Percentiles rank a stretch among this genome's conserved stretches.
Evolutionary conservation across 2,113 vertebrate species (phyloP).

Genomic region (Alexandromys fortis): DNA sequence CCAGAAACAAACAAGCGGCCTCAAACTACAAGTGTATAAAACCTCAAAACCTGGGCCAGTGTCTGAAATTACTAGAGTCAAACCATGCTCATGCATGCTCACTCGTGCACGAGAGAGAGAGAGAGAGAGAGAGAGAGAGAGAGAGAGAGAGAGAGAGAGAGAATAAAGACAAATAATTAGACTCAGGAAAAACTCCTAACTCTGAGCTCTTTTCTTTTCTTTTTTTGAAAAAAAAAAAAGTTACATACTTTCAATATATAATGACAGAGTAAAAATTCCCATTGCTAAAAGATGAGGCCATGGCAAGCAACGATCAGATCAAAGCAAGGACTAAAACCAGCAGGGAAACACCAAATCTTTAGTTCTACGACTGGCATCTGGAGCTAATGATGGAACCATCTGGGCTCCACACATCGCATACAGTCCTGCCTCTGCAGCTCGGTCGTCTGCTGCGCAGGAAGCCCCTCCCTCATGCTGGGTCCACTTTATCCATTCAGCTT

Average conservation of each 20-base stretch:
- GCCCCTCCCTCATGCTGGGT: fast-evolving
- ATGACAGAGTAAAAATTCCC: neutral
- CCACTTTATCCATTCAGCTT: neutral
- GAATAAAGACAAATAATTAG: neutral
- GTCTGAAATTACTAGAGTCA: too few species aligned
- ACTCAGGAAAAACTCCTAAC: neutral
- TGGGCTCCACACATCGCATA: neutral
- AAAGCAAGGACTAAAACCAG: neutral
- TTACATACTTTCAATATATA: neutral
- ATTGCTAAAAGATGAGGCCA: too few species aligned
- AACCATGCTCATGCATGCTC: too few species aligned
- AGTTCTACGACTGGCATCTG: neutral
- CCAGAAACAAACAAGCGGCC: too few species aligned
- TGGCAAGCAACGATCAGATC: neutral
- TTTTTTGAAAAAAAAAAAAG: neutral
- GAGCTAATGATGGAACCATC: neutral
- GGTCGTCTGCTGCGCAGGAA: neutral
- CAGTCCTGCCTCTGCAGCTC: neutral
- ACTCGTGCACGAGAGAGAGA: too few species aligned
- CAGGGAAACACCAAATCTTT: neutral
- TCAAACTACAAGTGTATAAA: too few species aligned
- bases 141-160: too few species aligned
- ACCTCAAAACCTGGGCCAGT: too few species aligned
- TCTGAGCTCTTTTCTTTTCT: neutral
- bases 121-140: too few species aligned